phyloP scores from a whole-genome alignment of 2,797 vertebrate species.

The Sylvilagus floridanus region DNA sequence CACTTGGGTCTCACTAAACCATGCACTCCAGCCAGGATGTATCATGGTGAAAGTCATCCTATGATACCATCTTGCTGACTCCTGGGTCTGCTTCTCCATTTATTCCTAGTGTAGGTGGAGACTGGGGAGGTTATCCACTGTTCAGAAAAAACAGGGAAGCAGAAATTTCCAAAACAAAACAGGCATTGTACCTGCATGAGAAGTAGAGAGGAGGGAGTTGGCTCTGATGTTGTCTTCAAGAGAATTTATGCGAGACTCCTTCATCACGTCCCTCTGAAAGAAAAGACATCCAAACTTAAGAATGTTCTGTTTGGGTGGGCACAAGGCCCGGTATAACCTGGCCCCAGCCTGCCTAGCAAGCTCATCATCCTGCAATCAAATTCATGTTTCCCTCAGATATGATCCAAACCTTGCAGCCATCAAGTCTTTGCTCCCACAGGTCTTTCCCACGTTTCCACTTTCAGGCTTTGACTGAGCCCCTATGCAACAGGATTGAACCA shows the following conservation, averaged over 20 bases:
- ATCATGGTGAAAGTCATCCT: slow-evolving; percentile 15
- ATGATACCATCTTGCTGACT: slow-evolving; percentile 10
- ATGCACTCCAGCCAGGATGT: not conserved
- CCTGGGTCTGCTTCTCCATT: not conserved
- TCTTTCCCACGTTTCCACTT: not conserved
- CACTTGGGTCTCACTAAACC: not conserved
- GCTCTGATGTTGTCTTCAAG: not conserved
- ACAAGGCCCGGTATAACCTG: not conserved
- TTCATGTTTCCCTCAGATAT: not conserved
- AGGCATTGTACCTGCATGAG: not conserved
- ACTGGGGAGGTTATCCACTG: slow-evolving; percentile 31
- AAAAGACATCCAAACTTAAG: slow-evolving; percentile 20
- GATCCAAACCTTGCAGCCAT: not conserved
- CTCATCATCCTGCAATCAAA: not conserved
- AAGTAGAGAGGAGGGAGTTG: not conserved
- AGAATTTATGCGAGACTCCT: slow-evolving; percentile 40
- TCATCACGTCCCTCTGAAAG: not conserved
- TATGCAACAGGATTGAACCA: not conserved
- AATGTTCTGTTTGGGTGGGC: not conserved
- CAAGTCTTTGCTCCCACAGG: not conserved
- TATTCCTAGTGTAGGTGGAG: not conserved
- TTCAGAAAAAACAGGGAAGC: slow-evolving; percentile 37
- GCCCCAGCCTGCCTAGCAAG: not conserved
- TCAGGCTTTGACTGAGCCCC: not conserved
- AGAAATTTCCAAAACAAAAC: slow-evolving; percentile 9